phyloP scores from a whole-genome alignment of 2,797 vertebrate genomes.

The Gorsachius magnificus region DNA sequence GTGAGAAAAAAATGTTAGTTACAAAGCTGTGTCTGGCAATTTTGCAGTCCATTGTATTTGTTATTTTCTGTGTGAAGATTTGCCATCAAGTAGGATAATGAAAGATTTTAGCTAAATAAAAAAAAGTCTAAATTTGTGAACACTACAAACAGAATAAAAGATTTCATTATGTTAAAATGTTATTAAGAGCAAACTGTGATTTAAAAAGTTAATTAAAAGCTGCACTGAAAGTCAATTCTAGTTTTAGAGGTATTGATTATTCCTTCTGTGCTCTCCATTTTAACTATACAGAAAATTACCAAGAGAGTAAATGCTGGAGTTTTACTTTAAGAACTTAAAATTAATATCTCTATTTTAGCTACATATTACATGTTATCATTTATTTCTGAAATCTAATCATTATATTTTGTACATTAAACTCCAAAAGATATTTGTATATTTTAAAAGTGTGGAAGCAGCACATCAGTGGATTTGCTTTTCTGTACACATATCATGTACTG shows the following conservation, averaged over 20 bases:
- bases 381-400: neutral
- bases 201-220: neutral
- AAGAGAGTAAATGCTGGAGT: neutral
- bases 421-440: neutral
- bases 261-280: neutral
- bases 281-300: neutral
- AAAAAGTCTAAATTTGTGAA: neutral
- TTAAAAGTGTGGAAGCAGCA: neutral
- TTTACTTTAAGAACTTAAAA: neutral
- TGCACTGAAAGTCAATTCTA: neutral
- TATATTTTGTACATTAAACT: neutral
- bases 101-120: neutral
- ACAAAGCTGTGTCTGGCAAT: neutral
- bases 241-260: neutral
- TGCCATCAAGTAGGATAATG: neutral
- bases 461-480: neutral
- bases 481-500: rapidly evolving
- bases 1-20: neutral
- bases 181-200: neutral
- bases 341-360: neutral
- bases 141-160: neutral
- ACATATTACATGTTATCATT: neutral
- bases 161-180: neutral
- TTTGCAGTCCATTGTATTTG: neutral
- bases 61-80: neutral